A percentile compares a stretch with the other conserved stretches of the same genome.
These are phyloP conservation scores for Apamea anceps DNA, from an alignment of 2,888 invertebrate species.

Conservation along the genomic window DNA sequence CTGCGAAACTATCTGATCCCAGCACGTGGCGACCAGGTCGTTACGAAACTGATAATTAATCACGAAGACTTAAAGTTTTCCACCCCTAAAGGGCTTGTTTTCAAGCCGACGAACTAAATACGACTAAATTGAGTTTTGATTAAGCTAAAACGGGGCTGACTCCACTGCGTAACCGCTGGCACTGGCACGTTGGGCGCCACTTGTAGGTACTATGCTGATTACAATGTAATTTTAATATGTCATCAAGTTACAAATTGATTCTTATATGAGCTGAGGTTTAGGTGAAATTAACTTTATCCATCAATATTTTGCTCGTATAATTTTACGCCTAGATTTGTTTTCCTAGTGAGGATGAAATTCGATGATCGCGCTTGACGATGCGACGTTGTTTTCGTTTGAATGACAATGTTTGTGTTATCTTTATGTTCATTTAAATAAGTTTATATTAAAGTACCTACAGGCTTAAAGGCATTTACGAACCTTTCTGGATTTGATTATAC, in stretches of 20 bases:
- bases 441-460: neutral
- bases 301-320: slow-evolving; percentile 53
- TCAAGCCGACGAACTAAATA: slow-evolving; percentile 76
- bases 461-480: neutral
- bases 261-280: slow-evolving; percentile 54
- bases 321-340: slow-evolving; percentile 40
- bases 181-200: slow-evolving; percentile 70
- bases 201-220: slow-evolving; percentile 60
- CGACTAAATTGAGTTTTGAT: slow-evolving; percentile 81
- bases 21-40: slow-evolving; percentile 61
- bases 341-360: slow-evolving; percentile 19
- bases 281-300: slow-evolving; percentile 60
- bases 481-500: neutral
- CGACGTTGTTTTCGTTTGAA: neutral
- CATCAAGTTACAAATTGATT: slow-evolving; percentile 65
- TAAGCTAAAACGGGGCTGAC: slow-evolving; percentile 69
- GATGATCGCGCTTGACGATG: slow-evolving; percentile 14
- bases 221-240: slow-evolving; percentile 67
- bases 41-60: slow-evolving; percentile 76
- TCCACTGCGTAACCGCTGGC: slow-evolving; percentile 68
- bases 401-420: neutral
- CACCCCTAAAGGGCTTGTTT: slow-evolving; percentile 75
- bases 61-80: slow-evolving; percentile 77
- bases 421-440: neutral
- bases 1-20: slow-evolving; percentile 62